Base-by-base conservation (phyloP, 64 coral and sea anemone genomes). In the Stichodactyla helianthus region DNA sequence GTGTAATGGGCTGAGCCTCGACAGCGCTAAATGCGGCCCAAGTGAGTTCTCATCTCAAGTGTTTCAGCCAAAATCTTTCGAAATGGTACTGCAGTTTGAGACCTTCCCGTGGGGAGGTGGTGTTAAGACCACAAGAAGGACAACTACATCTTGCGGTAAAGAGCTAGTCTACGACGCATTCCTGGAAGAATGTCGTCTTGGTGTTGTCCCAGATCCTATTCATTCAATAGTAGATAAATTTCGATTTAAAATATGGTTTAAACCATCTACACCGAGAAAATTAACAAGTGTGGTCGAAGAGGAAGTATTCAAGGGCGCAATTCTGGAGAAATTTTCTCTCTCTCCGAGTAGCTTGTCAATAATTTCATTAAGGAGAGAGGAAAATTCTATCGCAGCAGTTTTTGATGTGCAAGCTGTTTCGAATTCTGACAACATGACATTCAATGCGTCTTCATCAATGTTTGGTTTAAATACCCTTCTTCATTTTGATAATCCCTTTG, bases 41-140 rank as follows among this genome's bases (percentile, higher is more conserved):
- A 53, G 62, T 6, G 82, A 85, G 2, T 86, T 59, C 51, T 15
- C 16, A 50, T 60, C 59, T 5, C 31, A 89, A 5, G 31, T 93
- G 7, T 96, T 96, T 51, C 87, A 93, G 0, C 94, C 94, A 5
- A 96, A 96, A 50, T 93, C 91, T 35, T 96, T 96, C 79, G 94
- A 96, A 65, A 92, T 93, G 54, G 6, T 96, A 50, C 78, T 96
- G 54, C 79, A 81, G 16, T 87, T 94, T 44, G 14, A 67, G 9
- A 54, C 11, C 4, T 14, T 55, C 26, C 83, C 83, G 10, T 55
- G 55, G 17, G n/a, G 12, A 0, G 25, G 5, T 25, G 51, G 18
- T 0, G 35, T 50, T 18, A 55, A 57, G 23, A 5, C 68, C 6
- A 54, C 8, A 10, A 78, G 5, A 9, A 57, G 7, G 10, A 58